Evolutionary conservation across 53 echinoderm and acorn worm genomes (phyloP), one percentile per base, ranked within the genome.

Genomic region (Mesocentrotus franciscanus): DNA sequence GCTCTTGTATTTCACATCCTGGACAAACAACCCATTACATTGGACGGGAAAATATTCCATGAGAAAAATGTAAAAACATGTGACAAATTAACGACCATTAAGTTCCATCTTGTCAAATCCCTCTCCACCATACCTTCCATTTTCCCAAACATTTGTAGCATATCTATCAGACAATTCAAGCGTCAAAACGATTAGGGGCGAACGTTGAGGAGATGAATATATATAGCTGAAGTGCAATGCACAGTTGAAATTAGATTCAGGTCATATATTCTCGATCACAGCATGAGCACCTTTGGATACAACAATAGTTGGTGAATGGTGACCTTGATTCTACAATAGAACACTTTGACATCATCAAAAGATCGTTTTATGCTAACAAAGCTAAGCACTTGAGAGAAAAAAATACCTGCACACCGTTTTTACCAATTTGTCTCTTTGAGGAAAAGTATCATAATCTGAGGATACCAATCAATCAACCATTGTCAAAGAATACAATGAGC

Each of bases 281-380:
- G 81, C 42, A 17, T 64, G 64, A 32, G 22, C 18, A 42, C 18
- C 42, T 18, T 42, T 81, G 16, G 10, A 20, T 18, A 39, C 20
- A 36, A 81, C 81, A 81, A 81, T 74, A 10, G 18, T 17, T 18
- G 15, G 33, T 42, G 81, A 81, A 7, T 18, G 15, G 33, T 42
- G 81, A 81, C 81, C 81, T 81, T 78, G 81, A 42, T 18, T 81
- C 42, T 36, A 81, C 42, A 81, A 81, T 39, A 42, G 81, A 81
- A 36, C 81, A 20, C 20, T 74, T 39, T 29, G 15, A 42, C 39
- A 16, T 81, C 81, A 81, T 42, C 42, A 81, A 81, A 33, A 81
- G 33, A 14, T 30, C 14, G 12, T 22, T 13, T 18, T 36, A 39
- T 42, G 18, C 42, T 18, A 8, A 7, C 42, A 42, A 33, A 81